phyloP scores from a whole-genome alignment of 1,140 invertebrate genomes.

The Metaphire vulgaris region DNA sequence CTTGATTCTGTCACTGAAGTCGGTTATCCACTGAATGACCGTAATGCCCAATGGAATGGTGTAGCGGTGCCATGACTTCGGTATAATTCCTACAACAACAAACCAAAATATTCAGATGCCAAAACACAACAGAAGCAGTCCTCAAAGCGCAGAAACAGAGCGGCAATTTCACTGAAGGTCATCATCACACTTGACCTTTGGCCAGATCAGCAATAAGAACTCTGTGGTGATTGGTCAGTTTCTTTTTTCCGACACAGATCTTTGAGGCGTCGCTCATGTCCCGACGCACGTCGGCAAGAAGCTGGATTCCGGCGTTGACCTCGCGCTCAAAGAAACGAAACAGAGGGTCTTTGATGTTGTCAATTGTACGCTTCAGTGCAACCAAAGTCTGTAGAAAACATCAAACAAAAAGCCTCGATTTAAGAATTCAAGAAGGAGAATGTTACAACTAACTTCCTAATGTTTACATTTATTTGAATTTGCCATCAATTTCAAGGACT shows the following conservation, averaged over 20 bases:
- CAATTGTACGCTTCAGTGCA: constrained; percentile 48
- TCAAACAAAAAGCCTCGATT: no score
- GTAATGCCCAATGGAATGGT: constrained; percentile 89
- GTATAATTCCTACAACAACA: constrained; percentile 68
- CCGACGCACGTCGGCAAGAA: constrained; percentile 79
- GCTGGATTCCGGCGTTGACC: constrained; percentile 77
- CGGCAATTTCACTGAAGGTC: no score
- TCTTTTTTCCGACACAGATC: constrained; percentile 95
- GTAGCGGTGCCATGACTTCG: constrained; percentile 77
- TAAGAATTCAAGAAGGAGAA: no score
- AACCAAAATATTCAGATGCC: no score
- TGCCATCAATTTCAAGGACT: no score
- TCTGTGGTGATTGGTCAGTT: constrained; percentile 96
- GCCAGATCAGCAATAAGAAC: constrained; percentile 87
- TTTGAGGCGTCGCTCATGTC: constrained; percentile 83
- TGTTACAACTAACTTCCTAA: no score
- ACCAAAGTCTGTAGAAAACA: constrained; percentile 60
- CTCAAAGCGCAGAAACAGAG: no score
- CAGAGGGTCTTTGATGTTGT: constrained; percentile 72
- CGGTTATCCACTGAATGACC: constrained; percentile 97
- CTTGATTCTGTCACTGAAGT: constrained; percentile 87
- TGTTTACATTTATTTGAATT: no score
- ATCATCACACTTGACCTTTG: no score
- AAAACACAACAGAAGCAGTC: not conserved
- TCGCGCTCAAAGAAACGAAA: constrained; percentile 98